Evolutionary conservation across 2,888 invertebrate species (phyloP), one percentile per base, ranked within the genome.

Genomic region (Pantelozetes paolii): DNA sequence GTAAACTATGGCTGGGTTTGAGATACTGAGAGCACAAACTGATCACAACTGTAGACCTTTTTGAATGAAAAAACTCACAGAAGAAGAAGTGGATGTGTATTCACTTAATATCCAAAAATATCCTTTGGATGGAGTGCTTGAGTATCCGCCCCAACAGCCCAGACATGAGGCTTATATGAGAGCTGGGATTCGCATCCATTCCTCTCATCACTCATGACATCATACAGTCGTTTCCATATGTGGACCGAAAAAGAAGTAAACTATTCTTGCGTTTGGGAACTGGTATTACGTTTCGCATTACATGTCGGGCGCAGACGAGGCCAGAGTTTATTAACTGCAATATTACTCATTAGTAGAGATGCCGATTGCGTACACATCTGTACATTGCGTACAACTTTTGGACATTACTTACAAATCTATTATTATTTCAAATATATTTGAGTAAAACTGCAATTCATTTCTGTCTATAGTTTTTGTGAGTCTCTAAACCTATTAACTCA

Each of bases 21-120:
- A 64, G 36, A 5, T 32, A 30, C n/a, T n/a, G n/a, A 36, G n/a
- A 32, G n/a, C 64, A 30, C 64, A 18, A 36, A 64, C 36, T 32
- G 64, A n/a, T 64, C 36, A 64, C 57, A 57, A 57, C 64, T 64
- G 36, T n/a, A 36, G 32, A 64, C n/a, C 64, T n/a, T 36, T 64
- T 30, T n/a, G 36, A 36, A 64, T 36, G 64, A 36, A n/a, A 36
- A 64, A 36, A 32, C 6, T n/a, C n/a, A 64, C 64, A 15, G 36
- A 30, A 36, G 36, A 30, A 36, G 32, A 36, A 64, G n/a, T 28
- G n/a, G 36, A 64, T 28, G 64, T n/a, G 64, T 64, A 36, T 36
- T 36, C 36, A 2, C 18, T 36, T 64, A 64, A 64, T 64, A 64
- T 64, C 64, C 64, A 64, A 64, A 64, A 64, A 64, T 64, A 64